Conservation (phyloP, 2,797 vertebrate genomes). For the Pristis pectinata region DNA sequence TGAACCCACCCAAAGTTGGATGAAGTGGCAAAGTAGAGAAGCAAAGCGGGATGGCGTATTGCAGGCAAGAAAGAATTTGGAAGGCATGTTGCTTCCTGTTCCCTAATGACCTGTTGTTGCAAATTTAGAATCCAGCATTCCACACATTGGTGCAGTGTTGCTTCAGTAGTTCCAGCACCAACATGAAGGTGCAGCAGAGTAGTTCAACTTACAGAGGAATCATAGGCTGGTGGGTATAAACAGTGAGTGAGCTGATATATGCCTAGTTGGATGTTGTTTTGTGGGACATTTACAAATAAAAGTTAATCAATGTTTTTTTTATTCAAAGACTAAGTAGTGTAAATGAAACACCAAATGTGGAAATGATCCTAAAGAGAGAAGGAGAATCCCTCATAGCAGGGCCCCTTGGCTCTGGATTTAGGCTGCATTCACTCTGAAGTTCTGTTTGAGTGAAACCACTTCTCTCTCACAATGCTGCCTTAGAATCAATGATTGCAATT, state of each 20-base stretch:
- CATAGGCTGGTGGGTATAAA: too few species aligned
- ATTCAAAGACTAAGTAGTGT: neutral
- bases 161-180: neutral
- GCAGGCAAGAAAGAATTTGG: neutral
- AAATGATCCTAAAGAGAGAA: neutral
- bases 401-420: neutral
- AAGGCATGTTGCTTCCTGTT: neutral
- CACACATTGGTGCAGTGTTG: neutral
- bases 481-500: neutral
- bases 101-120: neutral
- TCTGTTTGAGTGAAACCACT: neutral
- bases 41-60: neutral
- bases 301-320: neutral
- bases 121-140: neutral
- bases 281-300: neutral
- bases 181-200: neutral
- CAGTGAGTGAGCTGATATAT: neutral
- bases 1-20: neutral
- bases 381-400: neutral
- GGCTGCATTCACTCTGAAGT: neutral
- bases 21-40: neutral
- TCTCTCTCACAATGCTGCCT: neutral
- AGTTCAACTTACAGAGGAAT: neutral
- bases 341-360: neutral
- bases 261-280: neutral